Conservation (phyloP, 2,113 vertebrate genomes). For the Zootoca vivipara region DNA sequence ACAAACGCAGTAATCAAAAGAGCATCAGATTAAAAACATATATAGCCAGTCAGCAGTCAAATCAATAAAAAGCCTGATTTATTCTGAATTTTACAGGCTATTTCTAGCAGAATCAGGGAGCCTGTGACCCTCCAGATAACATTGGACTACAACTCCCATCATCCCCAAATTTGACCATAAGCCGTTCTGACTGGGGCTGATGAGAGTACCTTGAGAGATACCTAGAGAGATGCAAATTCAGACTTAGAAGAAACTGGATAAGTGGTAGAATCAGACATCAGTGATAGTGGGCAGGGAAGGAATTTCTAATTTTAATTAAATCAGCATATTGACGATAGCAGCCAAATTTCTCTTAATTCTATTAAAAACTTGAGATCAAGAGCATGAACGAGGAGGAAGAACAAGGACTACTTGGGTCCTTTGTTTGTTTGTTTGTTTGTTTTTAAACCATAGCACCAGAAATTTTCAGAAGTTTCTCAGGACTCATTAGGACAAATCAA, state of each 20-base stretch:
- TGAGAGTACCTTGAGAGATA: too few species aligned
- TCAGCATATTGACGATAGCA: background rate
- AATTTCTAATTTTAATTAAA: background rate
- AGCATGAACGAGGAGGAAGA: background rate
- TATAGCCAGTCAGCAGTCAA: too few species aligned
- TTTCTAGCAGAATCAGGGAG: too few species aligned
- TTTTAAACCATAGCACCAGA: background rate
- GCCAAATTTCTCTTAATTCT: background rate
- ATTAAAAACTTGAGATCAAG: background rate
- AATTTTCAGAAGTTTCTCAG: background rate
- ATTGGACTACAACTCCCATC: too few species aligned
- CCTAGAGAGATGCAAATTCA: too few species aligned
- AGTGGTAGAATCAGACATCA: background rate
- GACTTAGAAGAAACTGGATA: background rate
- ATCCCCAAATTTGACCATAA: too few species aligned
- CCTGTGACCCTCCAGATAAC: too few species aligned
- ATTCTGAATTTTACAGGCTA: too few species aligned
- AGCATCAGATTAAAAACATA: too few species aligned
- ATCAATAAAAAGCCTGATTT: too few species aligned
- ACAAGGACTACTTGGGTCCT: background rate
- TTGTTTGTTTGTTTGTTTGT: background rate
- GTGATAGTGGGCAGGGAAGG: background rate
- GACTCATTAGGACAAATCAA: background rate
- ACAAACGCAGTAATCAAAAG: too few species aligned
- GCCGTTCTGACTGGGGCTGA: too few species aligned